phyloP scores from a whole-genome alignment of 2,888 invertebrate genomes.

The Drosophila lacicola region DNA sequence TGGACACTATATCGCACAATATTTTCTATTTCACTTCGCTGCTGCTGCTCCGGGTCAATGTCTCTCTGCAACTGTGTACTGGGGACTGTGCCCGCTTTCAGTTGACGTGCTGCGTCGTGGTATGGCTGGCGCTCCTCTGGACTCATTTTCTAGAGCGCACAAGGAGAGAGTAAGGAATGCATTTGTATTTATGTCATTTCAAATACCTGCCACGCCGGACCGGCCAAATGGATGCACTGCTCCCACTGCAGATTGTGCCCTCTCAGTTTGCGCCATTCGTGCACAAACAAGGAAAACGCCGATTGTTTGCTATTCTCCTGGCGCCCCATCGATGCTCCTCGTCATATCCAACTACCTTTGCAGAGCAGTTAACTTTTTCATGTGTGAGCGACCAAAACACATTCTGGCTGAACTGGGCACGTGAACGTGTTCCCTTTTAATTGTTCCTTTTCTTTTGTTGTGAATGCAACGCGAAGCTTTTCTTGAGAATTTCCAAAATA shows the following conservation, averaged over 20 bases:
- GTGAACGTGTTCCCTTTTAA: not conserved
- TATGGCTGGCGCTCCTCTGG: conserved; percentile 1
- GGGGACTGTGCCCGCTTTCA: not conserved
- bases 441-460: not conserved
- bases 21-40: conserved; percentile 10
- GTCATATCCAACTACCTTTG: too few species aligned
- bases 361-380: not conserved
- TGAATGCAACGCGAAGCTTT: not conserved
- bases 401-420: too few species aligned
- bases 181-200: not conserved
- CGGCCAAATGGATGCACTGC: not conserved
- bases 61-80: too few species aligned
- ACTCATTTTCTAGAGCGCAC: conserved; percentile 14
- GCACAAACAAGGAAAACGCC: not conserved
- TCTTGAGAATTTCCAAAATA: too few species aligned
- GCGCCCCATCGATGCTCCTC: not conserved
- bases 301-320: not conserved
- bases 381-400: not conserved
- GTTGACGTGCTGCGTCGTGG: not conserved
- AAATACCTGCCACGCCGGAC: conserved; percentile 16
- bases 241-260: not conserved
- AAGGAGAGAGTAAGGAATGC: not conserved
- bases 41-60: not conserved
- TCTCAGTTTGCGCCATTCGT: conserved; percentile 17
- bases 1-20: conserved; percentile 19